Base-by-base conservation (phyloP, 2,888 invertebrate species). In the Leucophenga montana region DNA sequence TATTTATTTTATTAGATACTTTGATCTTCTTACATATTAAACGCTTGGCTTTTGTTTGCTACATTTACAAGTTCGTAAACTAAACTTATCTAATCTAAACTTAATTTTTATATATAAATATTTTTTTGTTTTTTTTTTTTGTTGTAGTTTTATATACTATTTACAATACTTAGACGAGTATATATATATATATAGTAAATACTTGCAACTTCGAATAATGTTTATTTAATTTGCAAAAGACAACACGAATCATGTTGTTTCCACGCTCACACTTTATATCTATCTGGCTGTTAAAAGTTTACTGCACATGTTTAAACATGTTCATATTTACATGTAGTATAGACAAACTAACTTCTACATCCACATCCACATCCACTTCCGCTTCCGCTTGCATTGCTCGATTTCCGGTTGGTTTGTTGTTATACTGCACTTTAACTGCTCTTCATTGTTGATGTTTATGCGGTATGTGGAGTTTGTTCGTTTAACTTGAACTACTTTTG, bases 211-310 rank as follows among this genome's bases (percentile, higher is more conserved):
- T 72, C 16, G 76, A 71, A 73, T 72, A 79, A 83, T 82, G 76
- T 80, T 75, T 75, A 81, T 80, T 82, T 82, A 82, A 82, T 79
- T 82, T 79, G 77, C 77, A 80, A 77, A 68, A 66, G 77, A 67
- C 33, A 27, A n/a, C n/a, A n/a, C 48, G 11, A 11, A 39, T 56
- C 14, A 56, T 27, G 14, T 14, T 22, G 56, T 18, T 22, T 22
- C 22, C 22, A 56, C 56, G 56, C 56, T 8, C 39, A 39, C 50
- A 50, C 50, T 16, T n/a, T 56, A 20, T 13, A 14, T 8, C 31
- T 27, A 27, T 3, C 50, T 18, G 14, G 1, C 8, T 50, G 14
- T 18, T n/a, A 27, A 27, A 27, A 27, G 50, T 50, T 39, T 39
- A 39, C 50, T n/a, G 2, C 46, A 8, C 27, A n/a, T n/a, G n/a